Base-by-base conservation (phyloP, 1,140 invertebrate genomes). In the Ceratosolen solmsi region DNA sequence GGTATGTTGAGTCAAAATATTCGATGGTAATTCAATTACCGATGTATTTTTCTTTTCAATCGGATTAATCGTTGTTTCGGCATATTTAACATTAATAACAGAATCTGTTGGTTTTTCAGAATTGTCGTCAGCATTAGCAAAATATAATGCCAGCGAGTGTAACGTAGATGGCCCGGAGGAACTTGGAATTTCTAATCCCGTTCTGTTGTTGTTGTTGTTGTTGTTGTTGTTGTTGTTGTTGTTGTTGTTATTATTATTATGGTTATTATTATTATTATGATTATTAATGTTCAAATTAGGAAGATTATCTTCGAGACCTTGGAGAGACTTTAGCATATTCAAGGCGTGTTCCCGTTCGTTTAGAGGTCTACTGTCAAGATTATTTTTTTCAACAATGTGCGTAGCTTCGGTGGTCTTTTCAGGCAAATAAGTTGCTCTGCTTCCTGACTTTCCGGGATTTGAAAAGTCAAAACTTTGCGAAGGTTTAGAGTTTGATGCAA, bases 91-190 rank as follows among this genome's bases (percentile, higher is more conserved):
- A 38, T 79, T 65, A 4, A 58, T 49, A 65, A 56, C 20, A 17
- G 79, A 22, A 4, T 84, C 65, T n/a, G 68, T 80, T 3, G 82
- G 38, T 22, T 54, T 33, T 41, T 68, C 46, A 22, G 38, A 74
- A 7, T 80, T 63, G 84, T 94, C 94, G 82, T 95, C 94, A 72
- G 93, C 94, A 22, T 94, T 94, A 9, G 95, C 95, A 87, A 96
- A 96, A 85, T 96, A 96, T 82, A 95, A 92, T 33, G 95, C 95
- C 56, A 96, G 87, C 1, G 95, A 95, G 86, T 96, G 95, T 3
- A 96, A 88, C 1, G 95, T 95, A 85, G 95, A 95, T 2, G 95
- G 94, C 0, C 95, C 94, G 0, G 95, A 93, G 2, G 95, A 95
- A 25, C 93, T 93, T 20, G 94, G 94, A 36, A 95, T 93, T 27